Percentiles rank a stretch among this genome's conserved stretches.
These are phyloP conservation scores for Drosophila kikkawai DNA, from an alignment of 1,140 invertebrate species.

Conservation along the genomic window DNA sequence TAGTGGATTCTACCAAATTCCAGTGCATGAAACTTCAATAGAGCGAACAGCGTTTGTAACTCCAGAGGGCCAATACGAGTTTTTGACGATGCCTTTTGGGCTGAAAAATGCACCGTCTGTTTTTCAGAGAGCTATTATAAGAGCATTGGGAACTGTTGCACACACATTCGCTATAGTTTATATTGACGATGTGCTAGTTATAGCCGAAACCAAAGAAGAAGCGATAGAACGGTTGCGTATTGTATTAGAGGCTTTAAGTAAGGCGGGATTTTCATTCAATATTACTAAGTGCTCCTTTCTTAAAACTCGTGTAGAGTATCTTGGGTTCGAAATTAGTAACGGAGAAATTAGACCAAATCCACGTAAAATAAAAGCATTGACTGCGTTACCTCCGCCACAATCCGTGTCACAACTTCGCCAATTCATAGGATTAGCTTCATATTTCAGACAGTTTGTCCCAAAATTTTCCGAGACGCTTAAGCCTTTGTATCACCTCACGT, in stretches of 20 bases:
- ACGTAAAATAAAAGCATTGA: background rate
- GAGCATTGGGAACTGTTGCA: too few species aligned
- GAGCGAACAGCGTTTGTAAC: too few species aligned
- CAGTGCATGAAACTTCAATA: too few species aligned
- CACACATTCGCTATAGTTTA: background rate
- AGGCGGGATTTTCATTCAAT: slow-evolving; percentile 5
- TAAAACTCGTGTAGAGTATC: slow-evolving; percentile 5
- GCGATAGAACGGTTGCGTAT: background rate
- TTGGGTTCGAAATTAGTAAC: background rate
- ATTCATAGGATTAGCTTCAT: background rate
- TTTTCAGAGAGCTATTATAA: background rate
- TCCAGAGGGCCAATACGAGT: too few species aligned
- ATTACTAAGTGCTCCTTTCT: slow-evolving; percentile 3
- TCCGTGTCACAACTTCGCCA: background rate
- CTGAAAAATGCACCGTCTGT: background rate
- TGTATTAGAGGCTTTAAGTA: slow-evolving; percentile 2
- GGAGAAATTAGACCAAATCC: background rate
- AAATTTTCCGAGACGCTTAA: background rate
- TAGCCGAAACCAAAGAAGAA: slow-evolving; percentile 3
- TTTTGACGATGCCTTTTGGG: too few species aligned
- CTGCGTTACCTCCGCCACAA: background rate
- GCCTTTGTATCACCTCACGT: background rate
- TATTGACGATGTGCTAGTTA: background rate
- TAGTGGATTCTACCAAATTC: too few species aligned
- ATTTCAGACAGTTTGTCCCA: background rate